Evolutionary conservation across 2,797 vertebrate genomes (phyloP).

Genomic region (Poecilia gillii): DNA sequence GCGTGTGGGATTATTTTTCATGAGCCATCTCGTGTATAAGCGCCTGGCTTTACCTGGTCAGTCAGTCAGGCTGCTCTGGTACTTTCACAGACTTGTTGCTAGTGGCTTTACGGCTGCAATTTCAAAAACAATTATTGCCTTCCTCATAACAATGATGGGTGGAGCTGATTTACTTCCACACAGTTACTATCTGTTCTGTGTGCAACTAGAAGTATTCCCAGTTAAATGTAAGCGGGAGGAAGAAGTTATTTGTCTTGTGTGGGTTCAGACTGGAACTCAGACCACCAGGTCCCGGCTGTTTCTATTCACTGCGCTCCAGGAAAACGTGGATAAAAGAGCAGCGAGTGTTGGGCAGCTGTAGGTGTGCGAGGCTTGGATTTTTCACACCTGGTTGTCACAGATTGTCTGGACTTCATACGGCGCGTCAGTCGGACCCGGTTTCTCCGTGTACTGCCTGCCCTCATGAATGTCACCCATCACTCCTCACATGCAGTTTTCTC

Average conservation of each 20-base stretch:
- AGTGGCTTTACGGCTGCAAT: neutral
- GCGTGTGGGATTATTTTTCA: neutral
- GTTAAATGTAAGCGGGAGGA: neutral
- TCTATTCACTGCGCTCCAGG: neutral
- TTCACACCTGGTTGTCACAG: neutral
- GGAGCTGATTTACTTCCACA: neutral
- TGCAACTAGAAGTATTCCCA: neutral
- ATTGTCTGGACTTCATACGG: slow-evolving; percentile 18
- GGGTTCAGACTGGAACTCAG: neutral
- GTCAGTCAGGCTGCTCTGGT: neutral
- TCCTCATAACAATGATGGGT: neutral
- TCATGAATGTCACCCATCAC: slow-evolving; percentile 60
- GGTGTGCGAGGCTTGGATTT: neutral
- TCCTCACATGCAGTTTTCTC: slow-evolving; percentile 36
- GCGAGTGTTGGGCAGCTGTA: neutral
- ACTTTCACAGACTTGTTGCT: neutral
- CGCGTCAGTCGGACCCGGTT: slow-evolving; percentile 23
- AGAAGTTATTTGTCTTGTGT: neutral
- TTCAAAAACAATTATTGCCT: neutral
- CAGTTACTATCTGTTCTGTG: neutral
- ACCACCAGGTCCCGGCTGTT: neutral
- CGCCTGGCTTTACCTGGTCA: neutral
- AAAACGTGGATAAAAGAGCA: neutral
- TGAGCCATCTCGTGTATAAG: neutral
- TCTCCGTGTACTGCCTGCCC: slow-evolving; percentile 47